Conservation (phyloP, 1,140 invertebrate genomes). For the Drosophila insularis region DNA sequence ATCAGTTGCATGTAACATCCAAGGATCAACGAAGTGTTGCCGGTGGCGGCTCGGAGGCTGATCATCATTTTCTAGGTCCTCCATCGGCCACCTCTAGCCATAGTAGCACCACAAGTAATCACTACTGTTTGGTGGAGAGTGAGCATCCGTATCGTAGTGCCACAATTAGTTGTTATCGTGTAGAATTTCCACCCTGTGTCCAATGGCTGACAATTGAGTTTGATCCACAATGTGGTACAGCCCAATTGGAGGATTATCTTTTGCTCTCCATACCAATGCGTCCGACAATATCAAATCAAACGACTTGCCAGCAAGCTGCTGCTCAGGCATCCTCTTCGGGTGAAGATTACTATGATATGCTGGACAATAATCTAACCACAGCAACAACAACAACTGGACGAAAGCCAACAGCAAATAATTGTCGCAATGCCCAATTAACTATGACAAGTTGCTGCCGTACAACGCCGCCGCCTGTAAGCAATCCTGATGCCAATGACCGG, state of each 20-base stretch:
- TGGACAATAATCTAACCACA: slow-evolving; percentile 63
- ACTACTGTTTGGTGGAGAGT: slow-evolving; percentile 96
- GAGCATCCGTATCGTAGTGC: slow-evolving; percentile 98
- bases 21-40: slow-evolving; percentile 67
- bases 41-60: slow-evolving; percentile 30
- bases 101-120: slow-evolving; percentile 87
- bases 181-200: slow-evolving; percentile 93
- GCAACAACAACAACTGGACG: background rate
- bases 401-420: background rate
- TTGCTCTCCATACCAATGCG: slow-evolving; percentile 91
- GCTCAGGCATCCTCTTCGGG: slow-evolving; percentile 9
- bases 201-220: slow-evolving; percentile 97
- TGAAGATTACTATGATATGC: slow-evolving; percentile 72
- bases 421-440: slow-evolving; percentile 57
- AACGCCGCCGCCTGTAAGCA: background rate
- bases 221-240: slow-evolving; percentile 94
- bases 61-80: slow-evolving; percentile 1
- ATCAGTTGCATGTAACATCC: slow-evolving; percentile 85
- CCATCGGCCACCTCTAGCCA: slow-evolving; percentile 27
- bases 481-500: slow-evolving; percentile 41
- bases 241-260: slow-evolving; percentile 96
- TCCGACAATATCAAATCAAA: slow-evolving; percentile 24
- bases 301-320: slow-evolving; percentile 11
- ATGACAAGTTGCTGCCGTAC: slow-evolving; percentile 66
- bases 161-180: slow-evolving; percentile 93